A percentile compares a stretch with the other conserved stretches of the same genome.
phyloP scores from a whole-genome alignment of 2,113 vertebrate genomes.

The Oryzias woworae region DNA sequence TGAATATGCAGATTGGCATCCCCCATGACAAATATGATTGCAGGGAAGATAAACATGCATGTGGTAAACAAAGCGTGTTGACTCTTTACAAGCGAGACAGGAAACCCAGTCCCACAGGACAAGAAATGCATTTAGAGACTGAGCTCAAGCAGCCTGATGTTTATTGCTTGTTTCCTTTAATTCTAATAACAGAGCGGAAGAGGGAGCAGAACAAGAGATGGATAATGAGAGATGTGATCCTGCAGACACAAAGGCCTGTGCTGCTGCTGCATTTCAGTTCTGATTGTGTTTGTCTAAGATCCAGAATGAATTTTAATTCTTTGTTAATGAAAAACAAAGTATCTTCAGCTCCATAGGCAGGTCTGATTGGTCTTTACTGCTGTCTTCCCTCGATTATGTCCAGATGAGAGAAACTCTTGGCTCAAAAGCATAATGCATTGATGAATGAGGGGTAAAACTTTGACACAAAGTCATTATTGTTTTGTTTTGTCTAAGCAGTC shows the following conservation, averaged over 20 bases:
- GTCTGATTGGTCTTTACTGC: no score
- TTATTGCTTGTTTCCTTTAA: conserved; percentile 10
- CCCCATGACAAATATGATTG: neutral
- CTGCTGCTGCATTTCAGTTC: no score
- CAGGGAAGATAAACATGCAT: neutral
- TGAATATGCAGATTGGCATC: neutral
- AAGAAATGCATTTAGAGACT: neutral
- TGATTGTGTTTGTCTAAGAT: no score
- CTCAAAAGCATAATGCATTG: no score
- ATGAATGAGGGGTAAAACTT: no score
- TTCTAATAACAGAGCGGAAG: neutral
- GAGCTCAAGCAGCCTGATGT: neutral
- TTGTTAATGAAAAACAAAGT: no score
- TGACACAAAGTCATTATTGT: no score
- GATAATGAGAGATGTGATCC: neutral
- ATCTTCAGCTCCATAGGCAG: no score
- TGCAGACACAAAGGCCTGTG: neutral
- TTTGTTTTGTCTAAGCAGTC: no score
- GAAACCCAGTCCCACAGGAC: neutral
- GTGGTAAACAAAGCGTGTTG: neutral
- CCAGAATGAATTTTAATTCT: no score
- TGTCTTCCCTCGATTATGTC: no score
- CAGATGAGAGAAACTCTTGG: no score
- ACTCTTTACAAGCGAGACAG: conserved; percentile 11
- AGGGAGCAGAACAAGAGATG: neutral